Conservation (phyloP, 2,888 invertebrate species). For the Ectemnius lituratus region DNA sequence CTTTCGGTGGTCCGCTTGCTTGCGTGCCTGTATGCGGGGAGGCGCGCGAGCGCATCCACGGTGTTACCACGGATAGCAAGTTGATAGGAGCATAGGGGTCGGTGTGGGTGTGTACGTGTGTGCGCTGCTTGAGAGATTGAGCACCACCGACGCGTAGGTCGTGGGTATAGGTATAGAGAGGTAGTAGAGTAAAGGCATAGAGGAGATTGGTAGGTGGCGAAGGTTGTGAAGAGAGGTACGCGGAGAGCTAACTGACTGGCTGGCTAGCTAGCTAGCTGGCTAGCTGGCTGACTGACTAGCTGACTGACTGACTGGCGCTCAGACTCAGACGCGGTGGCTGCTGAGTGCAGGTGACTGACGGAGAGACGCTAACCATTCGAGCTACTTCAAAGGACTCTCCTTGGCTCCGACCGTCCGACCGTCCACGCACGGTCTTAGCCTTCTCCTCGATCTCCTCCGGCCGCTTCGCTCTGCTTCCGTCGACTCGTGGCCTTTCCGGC, state of each 20-base stretch:
- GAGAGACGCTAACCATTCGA: slow-evolving; percentile 62
- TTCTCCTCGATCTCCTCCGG: slow-evolving; percentile 17
- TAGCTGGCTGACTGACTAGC: slow-evolving; percentile 28
- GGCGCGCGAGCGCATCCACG: slow-evolving; percentile 37
- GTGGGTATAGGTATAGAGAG: neutral
- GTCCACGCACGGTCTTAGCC: slow-evolving; percentile 18
- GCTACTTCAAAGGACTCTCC: slow-evolving; percentile 48
- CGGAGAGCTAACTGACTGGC: slow-evolving; percentile 54
- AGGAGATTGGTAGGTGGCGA: slow-evolving; percentile 65
- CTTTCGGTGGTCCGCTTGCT: neutral
- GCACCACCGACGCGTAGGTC: slow-evolving; percentile 22
- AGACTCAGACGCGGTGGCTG: slow-evolving; percentile 62
- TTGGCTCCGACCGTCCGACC: slow-evolving; percentile 32
- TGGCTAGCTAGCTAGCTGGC: slow-evolving; percentile 43
- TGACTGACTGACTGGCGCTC: slow-evolving; percentile 32
- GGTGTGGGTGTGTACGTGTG: slow-evolving; percentile 31
- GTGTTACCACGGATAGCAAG: neutral
- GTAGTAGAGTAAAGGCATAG: slow-evolving; percentile 26
- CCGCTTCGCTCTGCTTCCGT: slow-evolving; percentile 11
- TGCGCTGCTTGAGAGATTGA: slow-evolving; percentile 35
- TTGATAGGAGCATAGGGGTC: slow-evolving; percentile 12
- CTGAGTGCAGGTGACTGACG: slow-evolving; percentile 67
- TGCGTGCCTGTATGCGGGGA: slow-evolving; percentile 20
- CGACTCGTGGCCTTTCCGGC: slow-evolving; percentile 6
- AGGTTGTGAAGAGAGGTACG: slow-evolving; percentile 63